These are phyloP conservation scores for Lomographa bimaculata DNA, from an alignment of 2,888 invertebrate genomes.

Conservation along the genomic window DNA sequence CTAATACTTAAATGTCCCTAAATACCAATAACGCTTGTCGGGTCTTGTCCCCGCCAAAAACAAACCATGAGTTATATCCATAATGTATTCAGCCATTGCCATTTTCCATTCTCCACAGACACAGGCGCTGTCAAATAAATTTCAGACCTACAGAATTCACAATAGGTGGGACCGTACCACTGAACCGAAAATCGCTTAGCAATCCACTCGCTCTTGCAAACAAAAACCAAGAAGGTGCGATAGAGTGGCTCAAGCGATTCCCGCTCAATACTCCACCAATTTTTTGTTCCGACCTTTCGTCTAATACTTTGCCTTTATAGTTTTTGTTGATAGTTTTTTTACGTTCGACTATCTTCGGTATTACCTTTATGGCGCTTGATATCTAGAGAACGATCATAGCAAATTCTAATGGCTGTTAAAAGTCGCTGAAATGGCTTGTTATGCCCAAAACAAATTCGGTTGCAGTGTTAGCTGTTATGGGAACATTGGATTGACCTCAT, in stretches of 20 bases:
- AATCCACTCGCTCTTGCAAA: slow-evolving; percentile 48
- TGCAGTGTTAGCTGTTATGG: slow-evolving; percentile 44
- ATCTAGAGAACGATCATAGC: slow-evolving; percentile 69
- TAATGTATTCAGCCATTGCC: slow-evolving; percentile 79
- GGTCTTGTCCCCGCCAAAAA: slow-evolving; percentile 75
- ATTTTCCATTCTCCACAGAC: slow-evolving; percentile 83
- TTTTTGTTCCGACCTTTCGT: slow-evolving; percentile 73
- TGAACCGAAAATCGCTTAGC: slow-evolving; percentile 69
- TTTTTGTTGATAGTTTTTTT: slow-evolving; percentile 78
- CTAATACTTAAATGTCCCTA: slow-evolving; percentile 76
- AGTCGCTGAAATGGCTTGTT: slow-evolving; percentile 54
- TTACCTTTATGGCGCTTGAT: slow-evolving; percentile 74
- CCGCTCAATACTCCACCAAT: slow-evolving; percentile 53
- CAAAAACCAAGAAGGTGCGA: slow-evolving; percentile 49
- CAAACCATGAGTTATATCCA: slow-evolving; percentile 82
- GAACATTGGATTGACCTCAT: slow-evolving; percentile 16
- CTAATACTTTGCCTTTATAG: slow-evolving; percentile 66
- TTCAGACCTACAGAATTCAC: slow-evolving; percentile 78
- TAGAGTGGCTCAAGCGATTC: slow-evolving; percentile 56
- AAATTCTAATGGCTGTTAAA: slow-evolving; percentile 74
- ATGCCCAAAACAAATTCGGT: slow-evolving; percentile 69
- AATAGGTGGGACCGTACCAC: slow-evolving; percentile 72
- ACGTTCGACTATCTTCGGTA: slow-evolving; percentile 64
- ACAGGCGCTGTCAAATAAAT: slow-evolving; percentile 82
- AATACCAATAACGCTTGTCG: slow-evolving; percentile 83